These are phyloP conservation scores for Hormaphis cornu DNA, from an alignment of 1,140 invertebrate genomes.

Conservation along the genomic window DNA sequence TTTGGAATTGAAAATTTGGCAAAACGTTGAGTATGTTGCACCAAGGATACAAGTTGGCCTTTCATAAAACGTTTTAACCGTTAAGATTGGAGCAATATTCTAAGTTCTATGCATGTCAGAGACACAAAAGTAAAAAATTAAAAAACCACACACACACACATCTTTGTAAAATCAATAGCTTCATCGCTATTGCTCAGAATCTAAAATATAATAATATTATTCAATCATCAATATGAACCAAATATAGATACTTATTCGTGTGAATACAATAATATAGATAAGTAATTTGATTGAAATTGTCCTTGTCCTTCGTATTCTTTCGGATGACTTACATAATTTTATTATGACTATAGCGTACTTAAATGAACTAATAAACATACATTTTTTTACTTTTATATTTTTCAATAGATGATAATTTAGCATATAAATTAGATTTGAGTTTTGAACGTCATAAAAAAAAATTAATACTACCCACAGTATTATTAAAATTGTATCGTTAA, in stretches of 20 bases:
- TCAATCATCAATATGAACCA: conserved; percentile 11
- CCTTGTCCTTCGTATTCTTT: conserved; percentile 20
- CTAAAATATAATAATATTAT: not conserved
- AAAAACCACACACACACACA: too few species aligned
- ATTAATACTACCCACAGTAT: not conserved
- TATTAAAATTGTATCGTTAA: not conserved
- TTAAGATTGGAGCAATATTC: too few species aligned
- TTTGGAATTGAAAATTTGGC: too few species aligned
- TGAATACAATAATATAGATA: conserved; percentile 5
- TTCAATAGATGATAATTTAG: not conserved
- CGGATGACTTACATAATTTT: not conserved
- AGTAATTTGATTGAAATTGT: conserved; percentile 12
- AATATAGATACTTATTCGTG: not conserved
- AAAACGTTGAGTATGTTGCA: too few species aligned
- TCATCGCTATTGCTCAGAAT: too few species aligned
- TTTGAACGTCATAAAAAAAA: not conserved
- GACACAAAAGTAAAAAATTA: too few species aligned
- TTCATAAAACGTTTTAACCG: too few species aligned
- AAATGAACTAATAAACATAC: not conserved
- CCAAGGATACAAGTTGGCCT: too few species aligned
- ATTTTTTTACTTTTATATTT: not conserved
- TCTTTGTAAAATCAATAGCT: too few species aligned
- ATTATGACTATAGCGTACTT: not conserved
- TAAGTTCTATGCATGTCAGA: too few species aligned
- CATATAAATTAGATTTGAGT: not conserved